Evolutionary conservation across 2,797 vertebrate species (phyloP).

Genomic region (Pseudotriccus pelzelni): DNA sequence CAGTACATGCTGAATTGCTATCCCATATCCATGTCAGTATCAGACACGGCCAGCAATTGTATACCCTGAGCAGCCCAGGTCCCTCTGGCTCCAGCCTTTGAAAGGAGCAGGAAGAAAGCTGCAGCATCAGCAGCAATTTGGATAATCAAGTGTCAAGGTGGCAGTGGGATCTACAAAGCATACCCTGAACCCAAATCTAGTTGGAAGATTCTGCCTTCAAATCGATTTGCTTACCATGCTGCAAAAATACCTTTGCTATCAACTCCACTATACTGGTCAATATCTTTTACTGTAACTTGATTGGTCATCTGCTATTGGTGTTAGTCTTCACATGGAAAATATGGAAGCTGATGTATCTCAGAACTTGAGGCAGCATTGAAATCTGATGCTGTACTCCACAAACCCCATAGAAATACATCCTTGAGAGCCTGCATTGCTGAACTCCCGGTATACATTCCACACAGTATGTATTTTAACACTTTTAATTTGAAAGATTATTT

Average conservation of each 20-base stretch:
- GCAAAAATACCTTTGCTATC: background rate
- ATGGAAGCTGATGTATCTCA: background rate
- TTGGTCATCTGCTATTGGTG: background rate
- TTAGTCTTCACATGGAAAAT: background rate
- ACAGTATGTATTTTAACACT: background rate
- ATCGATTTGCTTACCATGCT: background rate
- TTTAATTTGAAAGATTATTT: constrained; percentile 30
- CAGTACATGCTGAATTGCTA: background rate
- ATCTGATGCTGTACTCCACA: background rate
- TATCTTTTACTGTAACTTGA: background rate
- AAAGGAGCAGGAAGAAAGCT: background rate
- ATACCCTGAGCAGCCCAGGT: background rate
- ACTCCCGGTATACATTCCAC: background rate
- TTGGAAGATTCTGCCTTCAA: background rate
- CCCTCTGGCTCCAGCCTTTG: fast-evolving
- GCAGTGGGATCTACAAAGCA: background rate
- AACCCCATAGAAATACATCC: background rate
- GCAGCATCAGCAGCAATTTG: background rate
- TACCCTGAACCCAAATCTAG: background rate
- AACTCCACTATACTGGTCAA: background rate
- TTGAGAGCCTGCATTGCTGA: background rate
- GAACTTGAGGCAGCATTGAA: background rate
- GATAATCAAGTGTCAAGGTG: background rate
- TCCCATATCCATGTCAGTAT: background rate
- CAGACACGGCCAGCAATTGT: fast-evolving